phyloP scores from a whole-genome alignment of 2,888 invertebrate genomes.

The Spodoptera picta region DNA sequence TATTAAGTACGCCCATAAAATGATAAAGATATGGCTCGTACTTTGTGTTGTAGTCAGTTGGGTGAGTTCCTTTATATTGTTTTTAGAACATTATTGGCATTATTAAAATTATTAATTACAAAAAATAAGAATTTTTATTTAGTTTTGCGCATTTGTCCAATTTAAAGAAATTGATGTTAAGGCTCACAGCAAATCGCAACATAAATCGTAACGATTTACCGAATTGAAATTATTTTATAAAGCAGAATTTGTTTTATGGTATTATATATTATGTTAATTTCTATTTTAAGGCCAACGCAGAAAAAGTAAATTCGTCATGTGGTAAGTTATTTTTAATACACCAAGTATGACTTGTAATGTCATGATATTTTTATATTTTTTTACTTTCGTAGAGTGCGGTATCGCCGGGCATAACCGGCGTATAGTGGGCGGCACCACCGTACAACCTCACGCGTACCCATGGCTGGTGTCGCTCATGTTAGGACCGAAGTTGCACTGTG shows the following conservation, averaged over 20 bases:
- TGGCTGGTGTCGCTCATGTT: conserved; percentile 88
- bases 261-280: conserved; percentile 5
- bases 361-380: too few relatives aligned
- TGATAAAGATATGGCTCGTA: conserved; percentile 71
- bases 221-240: too few relatives aligned
- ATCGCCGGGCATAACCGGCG: conserved; percentile 80
- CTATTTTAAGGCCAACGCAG: conserved; percentile 63
- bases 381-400: conserved; percentile 74
- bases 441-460: conserved; percentile 86
- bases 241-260: too few relatives aligned
- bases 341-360: too few relatives aligned
- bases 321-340: conserved; percentile 63
- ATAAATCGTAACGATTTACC: too few relatives aligned
- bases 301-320: conserved; percentile 67
- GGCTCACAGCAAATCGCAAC: too few relatives aligned
- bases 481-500: conserved; percentile 85
- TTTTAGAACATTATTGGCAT: too few relatives aligned
- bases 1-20: conserved; percentile 71
- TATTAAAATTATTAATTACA: too few relatives aligned
- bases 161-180: too few relatives aligned
- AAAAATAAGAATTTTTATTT: too few relatives aligned
- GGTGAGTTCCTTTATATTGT: conserved; percentile 62
- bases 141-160: too few relatives aligned
- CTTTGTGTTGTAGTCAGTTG: conserved; percentile 66
- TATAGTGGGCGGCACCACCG: conserved; percentile 87